phyloP scores from a whole-genome alignment of 1,140 invertebrate species.

The Solenopsis invicta region DNA sequence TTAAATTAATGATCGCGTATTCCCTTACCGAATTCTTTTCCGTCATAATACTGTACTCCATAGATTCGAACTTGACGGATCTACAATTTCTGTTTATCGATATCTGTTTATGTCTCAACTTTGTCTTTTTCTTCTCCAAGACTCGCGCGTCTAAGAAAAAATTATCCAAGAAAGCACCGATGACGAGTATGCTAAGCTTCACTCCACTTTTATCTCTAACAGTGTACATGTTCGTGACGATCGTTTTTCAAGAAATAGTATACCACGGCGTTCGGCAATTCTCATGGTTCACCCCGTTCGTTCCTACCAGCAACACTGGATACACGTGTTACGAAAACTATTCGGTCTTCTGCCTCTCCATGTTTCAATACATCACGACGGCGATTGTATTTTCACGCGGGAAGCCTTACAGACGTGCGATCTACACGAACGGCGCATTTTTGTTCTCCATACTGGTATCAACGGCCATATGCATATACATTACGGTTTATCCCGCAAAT shows the following conservation, averaged over 20 bases:
- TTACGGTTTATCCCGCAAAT: slow-evolving; percentile 90
- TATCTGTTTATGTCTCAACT: slow-evolving; percentile 92
- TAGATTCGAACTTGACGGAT: slow-evolving; percentile 93
- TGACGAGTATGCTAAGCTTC: slow-evolving; percentile 90
- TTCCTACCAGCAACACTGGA: slow-evolving; percentile 84
- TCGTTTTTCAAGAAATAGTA: slow-evolving; percentile 90
- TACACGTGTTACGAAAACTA: slow-evolving; percentile 93
- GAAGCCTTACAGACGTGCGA: slow-evolving; percentile 94
- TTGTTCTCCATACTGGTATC: slow-evolving; percentile 90
- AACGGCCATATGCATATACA: slow-evolving; percentile 89
- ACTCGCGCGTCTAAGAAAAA: slow-evolving; percentile 91
- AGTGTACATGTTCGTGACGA: slow-evolving; percentile 91
- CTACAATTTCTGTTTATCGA: slow-evolving; percentile 95
- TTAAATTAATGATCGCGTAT: slow-evolving; percentile 95
- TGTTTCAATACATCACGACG: slow-evolving; percentile 97
- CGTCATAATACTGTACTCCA: slow-evolving; percentile 95
- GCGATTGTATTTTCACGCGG: slow-evolving; percentile 97
- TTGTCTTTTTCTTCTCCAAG: slow-evolving; percentile 94
- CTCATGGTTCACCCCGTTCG: slow-evolving; percentile 91
- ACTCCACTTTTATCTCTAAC: slow-evolving; percentile 90
- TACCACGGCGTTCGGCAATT: slow-evolving; percentile 90
- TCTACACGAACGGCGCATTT: slow-evolving; percentile 93
- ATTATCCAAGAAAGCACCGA: slow-evolving; percentile 90
- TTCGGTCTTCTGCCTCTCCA: slow-evolving; percentile 94
- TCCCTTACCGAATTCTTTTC: slow-evolving; percentile 95